These are phyloP conservation scores for Syrista parreyssii DNA, from an alignment of 2,888 invertebrate genomes.

Conservation along the genomic window DNA sequence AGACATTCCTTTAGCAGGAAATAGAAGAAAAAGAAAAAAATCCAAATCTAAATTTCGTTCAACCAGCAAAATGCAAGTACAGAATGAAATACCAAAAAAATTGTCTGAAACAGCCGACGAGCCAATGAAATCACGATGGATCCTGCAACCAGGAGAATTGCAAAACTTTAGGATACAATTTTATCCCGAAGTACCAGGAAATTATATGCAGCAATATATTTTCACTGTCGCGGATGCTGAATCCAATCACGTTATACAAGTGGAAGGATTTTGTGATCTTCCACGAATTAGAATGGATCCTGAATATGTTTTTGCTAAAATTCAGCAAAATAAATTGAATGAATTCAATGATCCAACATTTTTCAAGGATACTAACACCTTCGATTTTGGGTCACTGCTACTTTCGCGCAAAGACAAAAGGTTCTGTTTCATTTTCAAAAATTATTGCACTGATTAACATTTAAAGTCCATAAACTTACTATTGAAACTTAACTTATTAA, in stretches of 20 bases:
- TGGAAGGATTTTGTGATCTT: conserved; percentile 44
- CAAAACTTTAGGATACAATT: conserved; percentile 45
- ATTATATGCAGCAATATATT: conserved; percentile 36
- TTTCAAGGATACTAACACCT: conserved; percentile 40
- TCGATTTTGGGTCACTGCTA: conserved; percentile 51
- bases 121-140: conserved; percentile 39
- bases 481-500: conserved; percentile 7
- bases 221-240: conserved; percentile 36
- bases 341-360: conserved; percentile 43
- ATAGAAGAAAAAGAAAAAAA: not conserved
- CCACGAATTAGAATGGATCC: conserved; percentile 50
- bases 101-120: conserved; percentile 24
- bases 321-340: conserved; percentile 28
- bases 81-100: not conserved
- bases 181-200: conserved; percentile 39
- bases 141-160: conserved; percentile 45
- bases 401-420: conserved; percentile 36
- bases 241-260: conserved; percentile 34
- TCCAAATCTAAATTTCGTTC: not conserved
- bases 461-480: not conserved
- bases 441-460: not conserved
- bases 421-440: conserved; percentile 27
- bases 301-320: conserved; percentile 41
- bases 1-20: not conserved
- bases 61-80: not conserved